Conservation (phyloP, 2,797 vertebrate species). For the Muraenolepis orangiensis region DNA sequence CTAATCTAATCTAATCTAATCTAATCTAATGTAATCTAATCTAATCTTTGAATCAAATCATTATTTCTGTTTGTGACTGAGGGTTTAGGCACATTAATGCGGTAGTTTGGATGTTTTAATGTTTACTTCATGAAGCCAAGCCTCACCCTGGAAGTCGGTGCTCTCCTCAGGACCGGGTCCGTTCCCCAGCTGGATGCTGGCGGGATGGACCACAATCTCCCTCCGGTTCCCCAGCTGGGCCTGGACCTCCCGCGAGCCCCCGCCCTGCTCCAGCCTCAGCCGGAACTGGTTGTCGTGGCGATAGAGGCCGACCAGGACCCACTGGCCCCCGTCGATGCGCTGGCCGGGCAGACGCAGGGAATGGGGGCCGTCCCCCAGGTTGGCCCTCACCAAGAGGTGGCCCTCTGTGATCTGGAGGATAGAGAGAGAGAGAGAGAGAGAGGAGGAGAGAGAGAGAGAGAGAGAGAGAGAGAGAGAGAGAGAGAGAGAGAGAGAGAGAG, state of each 20-base stretch:
- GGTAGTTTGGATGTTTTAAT: background rate
- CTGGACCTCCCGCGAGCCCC: slow-evolving; percentile 77
- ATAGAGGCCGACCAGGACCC: slow-evolving; percentile 77
- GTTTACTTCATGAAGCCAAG: background rate
- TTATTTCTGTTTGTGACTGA: too few species aligned
- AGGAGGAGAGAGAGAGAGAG: background rate
- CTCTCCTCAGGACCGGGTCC: slow-evolving; percentile 51
- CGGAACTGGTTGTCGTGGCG: slow-evolving; percentile 81
- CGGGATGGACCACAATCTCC: slow-evolving; percentile 74
- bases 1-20: too few species aligned
- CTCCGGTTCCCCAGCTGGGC: slow-evolving; percentile 65
- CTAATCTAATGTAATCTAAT: too few species aligned
- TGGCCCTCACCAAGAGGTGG: slow-evolving; percentile 71
- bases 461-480: background rate
- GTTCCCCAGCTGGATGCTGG: slow-evolving; percentile 74
- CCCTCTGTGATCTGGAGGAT: slow-evolving; percentile 75
- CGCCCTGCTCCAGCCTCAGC: slow-evolving; percentile 79
- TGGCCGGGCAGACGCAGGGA: slow-evolving; percentile 69
- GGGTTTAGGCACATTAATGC: too few species aligned
- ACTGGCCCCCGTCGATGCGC: slow-evolving; percentile 81
- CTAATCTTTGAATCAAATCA: too few species aligned
- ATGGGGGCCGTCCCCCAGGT: slow-evolving; percentile 73
- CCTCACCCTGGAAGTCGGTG: slow-evolving; percentile 79
- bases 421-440: too few species aligned
- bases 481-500: background rate